Base-by-base conservation (phyloP, 2,113 vertebrate genomes). In the Sphaerodactylus townsendi region DNA sequence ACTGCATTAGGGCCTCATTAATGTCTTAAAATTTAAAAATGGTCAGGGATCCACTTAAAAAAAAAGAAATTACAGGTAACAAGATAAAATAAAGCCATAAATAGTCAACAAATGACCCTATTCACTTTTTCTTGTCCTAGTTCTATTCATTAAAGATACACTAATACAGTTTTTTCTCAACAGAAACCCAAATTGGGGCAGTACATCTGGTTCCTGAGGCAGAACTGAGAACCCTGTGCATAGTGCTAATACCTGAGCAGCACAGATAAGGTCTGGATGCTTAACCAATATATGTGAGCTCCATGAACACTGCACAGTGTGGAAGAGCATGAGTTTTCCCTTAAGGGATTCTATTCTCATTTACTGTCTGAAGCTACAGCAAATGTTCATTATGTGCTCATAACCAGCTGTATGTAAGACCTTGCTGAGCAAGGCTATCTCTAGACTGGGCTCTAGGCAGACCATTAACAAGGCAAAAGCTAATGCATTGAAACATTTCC, bases 381-480 rank as follows among this genome's bases (percentile, higher is more conserved):
- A 39, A 23, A 5, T 41, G 21, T 35, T 37, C 21, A 69, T 33
- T 37, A 33, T 39, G 35, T 25, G 37, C 21, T 23, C 35, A 70
- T 1, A 28, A 41, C 69, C 11, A 71, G 21, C 41, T 41, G 3
- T 21, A 28, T 9, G 46, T 17, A n/a, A 75, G 15, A 75, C 19
- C 17, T 75, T 11, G n/a, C 5, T 44, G 37, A 10, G 11, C 19
- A 33, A 10, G 19, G 5, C 15, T 48, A 53, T 48, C 48, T 83
- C 50, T 4, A 41, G 79, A 73, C 77, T 70, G 46, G 82, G 85
- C 33, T 84, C 79, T 48, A 70, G 77, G 87, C 17, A 30, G 25
- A 21, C 30, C 8, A 28, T 30, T 4, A 39, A 79, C 14, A 62
- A 85, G 74, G 0, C 84, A 56, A 35, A 59, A 90, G 39, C 64